Conservation (phyloP, 2,888 invertebrate species). For the Protonemura montana region DNA sequence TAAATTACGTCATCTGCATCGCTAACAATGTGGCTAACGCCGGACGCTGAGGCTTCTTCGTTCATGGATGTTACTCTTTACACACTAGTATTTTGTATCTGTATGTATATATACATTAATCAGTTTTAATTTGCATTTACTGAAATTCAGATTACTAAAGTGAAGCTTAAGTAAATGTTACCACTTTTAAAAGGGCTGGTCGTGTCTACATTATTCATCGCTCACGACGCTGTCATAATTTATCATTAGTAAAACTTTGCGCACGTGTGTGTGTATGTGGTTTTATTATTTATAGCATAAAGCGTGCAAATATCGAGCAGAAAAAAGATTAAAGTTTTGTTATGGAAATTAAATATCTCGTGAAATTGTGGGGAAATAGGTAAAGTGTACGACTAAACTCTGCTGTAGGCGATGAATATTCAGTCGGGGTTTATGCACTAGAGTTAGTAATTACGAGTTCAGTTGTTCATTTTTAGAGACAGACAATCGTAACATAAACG, state of each 20-base stretch:
- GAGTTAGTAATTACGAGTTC: background rate
- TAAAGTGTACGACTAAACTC: background rate
- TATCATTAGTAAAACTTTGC: background rate
- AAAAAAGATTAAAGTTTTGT: conserved; percentile 8
- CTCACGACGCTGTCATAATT: background rate
- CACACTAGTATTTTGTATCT: background rate
- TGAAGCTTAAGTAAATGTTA: conserved; percentile 16
- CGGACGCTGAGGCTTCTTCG: conserved; percentile 2
- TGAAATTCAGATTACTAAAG: background rate
- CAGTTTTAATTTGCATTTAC: conserved; percentile 37
- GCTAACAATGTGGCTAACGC: conserved; percentile 32
- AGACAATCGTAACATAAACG: background rate
- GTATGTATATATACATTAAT: conserved; percentile 24
- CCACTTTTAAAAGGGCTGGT: conserved; percentile 2
- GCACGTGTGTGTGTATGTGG: background rate
- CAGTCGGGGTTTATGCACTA: background rate
- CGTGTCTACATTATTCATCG: conserved; percentile 20
- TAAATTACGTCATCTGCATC: conserved; percentile 30
- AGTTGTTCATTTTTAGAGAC: conserved; percentile 4
- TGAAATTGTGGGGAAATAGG: background rate
- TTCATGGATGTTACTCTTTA: background rate
- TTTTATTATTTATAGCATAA: background rate
- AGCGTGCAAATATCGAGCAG: conserved; percentile 8
- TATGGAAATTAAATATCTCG: conserved; percentile 18
- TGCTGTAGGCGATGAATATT: background rate